Conservation (phyloP, 1,140 invertebrate species). For the Apis florea region DNA sequence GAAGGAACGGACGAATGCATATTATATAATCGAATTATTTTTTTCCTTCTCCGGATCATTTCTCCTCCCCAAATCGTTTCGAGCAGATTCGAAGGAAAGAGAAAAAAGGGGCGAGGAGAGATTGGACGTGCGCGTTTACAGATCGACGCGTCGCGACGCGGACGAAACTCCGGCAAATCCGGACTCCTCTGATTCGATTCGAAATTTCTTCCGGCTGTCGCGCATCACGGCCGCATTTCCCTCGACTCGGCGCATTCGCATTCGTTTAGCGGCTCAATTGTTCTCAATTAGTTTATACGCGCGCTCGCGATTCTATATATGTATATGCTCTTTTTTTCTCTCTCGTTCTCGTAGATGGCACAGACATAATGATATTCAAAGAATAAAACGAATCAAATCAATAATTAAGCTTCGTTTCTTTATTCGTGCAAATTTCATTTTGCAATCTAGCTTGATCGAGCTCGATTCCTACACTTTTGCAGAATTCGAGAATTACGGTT, state of each 20-base stretch:
- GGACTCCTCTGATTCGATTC: constrained; percentile 57
- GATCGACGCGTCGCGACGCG: constrained; percentile 31
- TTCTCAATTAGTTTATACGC: constrained; percentile 57
- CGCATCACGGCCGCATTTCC: constrained; percentile 58
- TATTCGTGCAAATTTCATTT: too few relatives aligned
- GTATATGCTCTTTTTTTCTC: too few relatives aligned
- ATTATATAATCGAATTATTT: neutral
- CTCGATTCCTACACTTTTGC: too few relatives aligned
- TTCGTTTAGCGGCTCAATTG: constrained; percentile 63
- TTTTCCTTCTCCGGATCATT: neutral
- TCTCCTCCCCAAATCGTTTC: too few relatives aligned
- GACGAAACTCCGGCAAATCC: constrained; percentile 41
- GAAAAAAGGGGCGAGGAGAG: neutral
- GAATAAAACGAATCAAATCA: too few relatives aligned
- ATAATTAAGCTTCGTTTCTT: too few relatives aligned
- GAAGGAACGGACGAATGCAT: too few relatives aligned
- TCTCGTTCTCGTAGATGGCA: too few relatives aligned
- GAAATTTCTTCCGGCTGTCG: constrained; percentile 62
- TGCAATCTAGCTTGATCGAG: too few relatives aligned
- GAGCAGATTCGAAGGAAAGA: neutral
- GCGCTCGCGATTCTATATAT: constrained; percentile 1
- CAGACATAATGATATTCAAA: too few relatives aligned
- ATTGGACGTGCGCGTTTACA: constrained; percentile 1
- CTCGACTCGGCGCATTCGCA: constrained; percentile 43
- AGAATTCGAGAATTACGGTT: too few relatives aligned